A percentile compares a stretch with the other conserved stretches of the same genome.
Conservation (phyloP, 2,113 vertebrate species). For the Pluvianellus socialis region DNA sequence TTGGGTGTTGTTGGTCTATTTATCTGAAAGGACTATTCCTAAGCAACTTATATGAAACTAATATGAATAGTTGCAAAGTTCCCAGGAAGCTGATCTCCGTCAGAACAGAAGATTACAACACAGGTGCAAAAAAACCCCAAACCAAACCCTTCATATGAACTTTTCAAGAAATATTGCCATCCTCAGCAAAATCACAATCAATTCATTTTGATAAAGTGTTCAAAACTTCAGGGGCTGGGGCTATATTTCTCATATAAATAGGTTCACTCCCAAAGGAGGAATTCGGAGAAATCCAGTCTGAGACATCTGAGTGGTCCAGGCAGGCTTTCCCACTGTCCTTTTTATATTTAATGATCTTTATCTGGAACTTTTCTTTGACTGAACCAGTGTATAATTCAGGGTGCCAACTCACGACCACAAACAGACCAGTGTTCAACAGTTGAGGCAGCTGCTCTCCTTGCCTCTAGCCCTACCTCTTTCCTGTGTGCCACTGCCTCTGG, state of each 20-base stretch:
- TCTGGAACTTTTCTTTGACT: neutral
- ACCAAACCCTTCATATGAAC: neutral
- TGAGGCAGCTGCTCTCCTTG: neutral
- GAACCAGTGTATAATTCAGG: neutral
- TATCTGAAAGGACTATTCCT: neutral
- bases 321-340: neutral
- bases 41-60: neutral
- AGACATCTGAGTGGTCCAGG: neutral
- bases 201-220: neutral
- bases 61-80: neutral
- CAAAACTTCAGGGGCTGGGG: neutral
- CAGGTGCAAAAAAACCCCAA: neutral
- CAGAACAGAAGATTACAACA: neutral
- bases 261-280: neutral
- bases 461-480: neutral
- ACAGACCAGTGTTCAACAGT: neutral
- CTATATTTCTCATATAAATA: neutral
- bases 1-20: neutral
- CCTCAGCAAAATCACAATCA: neutral
- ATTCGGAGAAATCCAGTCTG: neutral
- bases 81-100: neutral
- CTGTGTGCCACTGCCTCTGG: neutral
- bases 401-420: neutral
- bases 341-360: neutral
- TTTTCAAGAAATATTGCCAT: neutral